Evolutionary conservation across 2,888 invertebrate genomes (phyloP), one percentile per base, ranked within the genome.

Genomic region (Chymomyza amoena): DNA sequence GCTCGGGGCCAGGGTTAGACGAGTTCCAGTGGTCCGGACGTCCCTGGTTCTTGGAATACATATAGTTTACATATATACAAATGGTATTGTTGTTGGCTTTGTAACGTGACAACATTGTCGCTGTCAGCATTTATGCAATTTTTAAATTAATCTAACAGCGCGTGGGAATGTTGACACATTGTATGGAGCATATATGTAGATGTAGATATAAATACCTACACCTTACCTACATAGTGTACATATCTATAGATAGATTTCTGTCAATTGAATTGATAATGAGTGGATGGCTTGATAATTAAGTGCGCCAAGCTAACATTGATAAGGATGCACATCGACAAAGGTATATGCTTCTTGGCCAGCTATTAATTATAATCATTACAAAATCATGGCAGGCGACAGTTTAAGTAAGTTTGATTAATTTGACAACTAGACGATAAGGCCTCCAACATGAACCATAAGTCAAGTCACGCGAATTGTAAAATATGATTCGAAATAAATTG

Each of bases 91-190:
- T 45, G 39, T 45, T 10, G 39, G 39, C 13, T 45, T 45, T 13
- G 39, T 32, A 9, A 32, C 32, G 7, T 45, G 39, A 45, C 39
- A 13, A 18, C 54, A 7, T 54, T 54, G 32, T 45, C 39, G 10
- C 18, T 54, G 54, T 54, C 54, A 54, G 54, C 54, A 7, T 54
- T 54, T 15, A 9, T 54, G 54, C n/a, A n/a, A 54, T n/a, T 54
- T 20, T 54, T 54, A 18, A 18, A 54, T 54, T 54, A 54, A 54
- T 20, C 54, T n/a, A 54, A 54, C 54, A 15, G n/a, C 54, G 54
- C 54, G 54, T 54, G 54, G 54, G 54, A 54, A 54, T 18, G 54
- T 54, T 54, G 18, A 54, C 54, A 54, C 54, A n/a, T 6, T 45
- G 13, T 20, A 54, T 54, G 7, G 7, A 7, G 0, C 32, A 32